Evolutionary conservation across 2,113 vertebrate genomes (phyloP).

Genomic region (Leptobrachium ailaonicum): DNA sequence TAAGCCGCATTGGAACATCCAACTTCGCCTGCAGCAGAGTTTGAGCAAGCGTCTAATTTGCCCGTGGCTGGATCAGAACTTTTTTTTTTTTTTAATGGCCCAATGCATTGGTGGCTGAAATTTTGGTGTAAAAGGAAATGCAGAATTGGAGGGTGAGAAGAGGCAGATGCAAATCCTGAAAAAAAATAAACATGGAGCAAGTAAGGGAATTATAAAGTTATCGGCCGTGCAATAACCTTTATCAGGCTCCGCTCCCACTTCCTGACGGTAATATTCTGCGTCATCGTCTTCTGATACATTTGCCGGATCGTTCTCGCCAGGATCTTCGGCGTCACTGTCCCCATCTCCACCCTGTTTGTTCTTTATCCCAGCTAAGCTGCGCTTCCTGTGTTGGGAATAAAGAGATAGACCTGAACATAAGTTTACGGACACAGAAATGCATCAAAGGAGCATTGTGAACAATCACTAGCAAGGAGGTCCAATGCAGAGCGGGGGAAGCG

Average conservation of each 20-base stretch:
- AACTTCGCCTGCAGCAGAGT: no score
- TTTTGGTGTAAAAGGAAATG: accelerated
- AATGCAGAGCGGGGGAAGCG: no score
- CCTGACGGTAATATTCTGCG: conserved; percentile 84
- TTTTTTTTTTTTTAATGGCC: no score
- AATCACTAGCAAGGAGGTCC: no score
- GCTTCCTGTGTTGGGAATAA: conserved; percentile 65
- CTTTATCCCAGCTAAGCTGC: conserved; percentile 80
- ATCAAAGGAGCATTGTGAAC: no score
- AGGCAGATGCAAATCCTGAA: background rate
- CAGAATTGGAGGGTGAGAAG: background rate
- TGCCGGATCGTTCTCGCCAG: conserved; percentile 59
- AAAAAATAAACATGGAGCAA: background rate
- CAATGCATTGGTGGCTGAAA: no score
- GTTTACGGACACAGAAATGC: no score
- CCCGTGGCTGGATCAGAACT: no score
- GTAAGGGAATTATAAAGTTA: background rate
- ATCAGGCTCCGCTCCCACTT: conserved; percentile 85
- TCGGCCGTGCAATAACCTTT: conserved; percentile 64
- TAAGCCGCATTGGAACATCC: no score
- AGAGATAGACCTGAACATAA: no score
- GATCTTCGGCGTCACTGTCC: conserved; percentile 84
- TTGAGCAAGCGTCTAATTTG: no score
- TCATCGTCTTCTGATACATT: conserved; percentile 77
- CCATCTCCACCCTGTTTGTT: conserved; percentile 47